Evolutionary conservation across 2,888 invertebrate genomes (phyloP).

Genomic region (Hypsopygia costalis): DNA sequence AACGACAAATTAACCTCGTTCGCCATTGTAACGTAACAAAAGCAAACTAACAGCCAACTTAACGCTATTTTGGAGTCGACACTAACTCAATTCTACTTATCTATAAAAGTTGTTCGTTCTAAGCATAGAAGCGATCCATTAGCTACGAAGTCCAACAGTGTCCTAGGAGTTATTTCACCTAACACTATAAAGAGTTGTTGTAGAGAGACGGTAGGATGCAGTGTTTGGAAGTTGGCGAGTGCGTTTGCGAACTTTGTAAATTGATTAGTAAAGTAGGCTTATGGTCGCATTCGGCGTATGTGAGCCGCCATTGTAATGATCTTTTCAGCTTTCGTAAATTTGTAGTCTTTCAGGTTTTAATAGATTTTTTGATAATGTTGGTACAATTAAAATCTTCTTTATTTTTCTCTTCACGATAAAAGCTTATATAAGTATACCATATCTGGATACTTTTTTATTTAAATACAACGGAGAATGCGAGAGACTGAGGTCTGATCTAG

Average conservation of each 20-base stretch:
- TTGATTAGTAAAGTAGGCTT: slow-evolving; percentile 56
- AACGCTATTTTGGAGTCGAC: slow-evolving; percentile 59
- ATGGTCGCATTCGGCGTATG: slow-evolving; percentile 40
- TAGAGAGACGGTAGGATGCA: slow-evolving; percentile 28
- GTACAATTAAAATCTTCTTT: no score
- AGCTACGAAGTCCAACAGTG: slow-evolving; percentile 63
- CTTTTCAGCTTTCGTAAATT: no score
- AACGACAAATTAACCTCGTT: slow-evolving; percentile 29
- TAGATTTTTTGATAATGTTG: background rate
- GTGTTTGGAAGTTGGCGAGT: slow-evolving; percentile 57
- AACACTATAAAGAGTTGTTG: slow-evolving; percentile 71
- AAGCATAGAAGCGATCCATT: slow-evolving; percentile 74
- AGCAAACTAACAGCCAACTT: slow-evolving; percentile 44
- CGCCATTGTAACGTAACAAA: slow-evolving; percentile 38
- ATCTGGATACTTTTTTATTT: no score
- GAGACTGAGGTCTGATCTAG: no score
- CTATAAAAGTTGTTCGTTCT: slow-evolving; percentile 67
- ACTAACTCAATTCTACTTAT: slow-evolving; percentile 69
- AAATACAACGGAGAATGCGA: no score
- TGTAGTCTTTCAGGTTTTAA: background rate
- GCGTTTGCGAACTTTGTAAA: slow-evolving; percentile 50
- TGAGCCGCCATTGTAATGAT: slow-evolving; percentile 37
- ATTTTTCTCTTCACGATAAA: no score
- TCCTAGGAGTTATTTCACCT: slow-evolving; percentile 62
- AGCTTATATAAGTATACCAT: no score